Evolutionary conservation across 2,113 vertebrate genomes (phyloP).

Genomic region (Columba livia): DNA sequence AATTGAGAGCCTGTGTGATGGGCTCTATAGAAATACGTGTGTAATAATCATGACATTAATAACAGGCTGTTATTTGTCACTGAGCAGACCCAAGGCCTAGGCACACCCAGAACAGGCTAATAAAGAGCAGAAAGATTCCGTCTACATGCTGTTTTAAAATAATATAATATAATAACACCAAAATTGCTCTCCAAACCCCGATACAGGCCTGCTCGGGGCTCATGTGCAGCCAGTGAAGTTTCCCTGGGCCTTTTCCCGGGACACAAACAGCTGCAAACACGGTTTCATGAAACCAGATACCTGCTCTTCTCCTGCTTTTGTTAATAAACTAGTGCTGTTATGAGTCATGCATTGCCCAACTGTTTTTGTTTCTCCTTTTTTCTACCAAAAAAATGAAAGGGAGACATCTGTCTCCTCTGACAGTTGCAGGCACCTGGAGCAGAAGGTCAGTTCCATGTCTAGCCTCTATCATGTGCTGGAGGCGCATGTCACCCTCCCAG

Average conservation of each 20-base stretch:
- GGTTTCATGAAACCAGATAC: not conserved
- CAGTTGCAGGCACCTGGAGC: not conserved
- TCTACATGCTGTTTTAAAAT: not conserved
- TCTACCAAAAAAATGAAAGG: not conserved
- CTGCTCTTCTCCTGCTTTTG: not conserved
- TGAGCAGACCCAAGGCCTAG: not conserved
- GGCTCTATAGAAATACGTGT: not conserved
- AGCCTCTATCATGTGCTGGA: not conserved
- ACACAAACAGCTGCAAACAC: not conserved
- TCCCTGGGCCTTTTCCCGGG: not conserved
- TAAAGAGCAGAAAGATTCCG: not conserved
- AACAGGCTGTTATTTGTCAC: not conserved
- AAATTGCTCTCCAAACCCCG: not conserved
- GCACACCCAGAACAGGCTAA: not conserved
- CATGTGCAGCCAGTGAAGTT: rapidly evolving
- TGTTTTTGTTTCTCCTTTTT: not conserved
- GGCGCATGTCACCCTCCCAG: not conserved
- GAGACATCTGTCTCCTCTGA: not conserved
- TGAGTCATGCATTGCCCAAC: not conserved
- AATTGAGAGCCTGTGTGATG: not conserved
- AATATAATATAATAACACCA: not conserved
- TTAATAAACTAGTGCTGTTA: not conserved
- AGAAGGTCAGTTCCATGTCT: not conserved
- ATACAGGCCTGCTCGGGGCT: not conserved
- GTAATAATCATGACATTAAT: not conserved